phyloP scores from a whole-genome alignment of 2,113 vertebrate genomes.

The Menura novaehollandiae region DNA sequence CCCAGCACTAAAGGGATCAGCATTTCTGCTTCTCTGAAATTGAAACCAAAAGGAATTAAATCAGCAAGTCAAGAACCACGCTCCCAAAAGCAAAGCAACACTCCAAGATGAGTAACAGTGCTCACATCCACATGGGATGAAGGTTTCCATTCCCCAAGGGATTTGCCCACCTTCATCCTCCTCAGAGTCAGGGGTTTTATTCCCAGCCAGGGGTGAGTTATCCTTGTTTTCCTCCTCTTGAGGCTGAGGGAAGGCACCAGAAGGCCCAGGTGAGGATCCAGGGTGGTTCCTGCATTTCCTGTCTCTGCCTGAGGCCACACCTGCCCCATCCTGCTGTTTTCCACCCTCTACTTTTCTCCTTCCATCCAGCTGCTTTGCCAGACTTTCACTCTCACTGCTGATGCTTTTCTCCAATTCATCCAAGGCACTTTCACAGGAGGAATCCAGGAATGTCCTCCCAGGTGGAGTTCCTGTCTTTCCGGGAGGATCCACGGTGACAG shows the following conservation, averaged over 20 bases:
- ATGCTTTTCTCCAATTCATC: neutral
- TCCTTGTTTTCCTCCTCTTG: neutral
- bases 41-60: neutral
- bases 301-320: fast-evolving
- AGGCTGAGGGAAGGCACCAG: neutral
- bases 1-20: neutral
- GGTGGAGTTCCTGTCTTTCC: neutral
- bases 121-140: fast-evolving
- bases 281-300: neutral
- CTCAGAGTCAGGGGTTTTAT: neutral
- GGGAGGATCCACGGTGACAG: fast-evolving
- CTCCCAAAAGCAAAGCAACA: neutral
- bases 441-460: neutral
- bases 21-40: neutral
- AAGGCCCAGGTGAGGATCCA: neutral
- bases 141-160: neutral
- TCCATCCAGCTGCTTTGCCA: neutral
- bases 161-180: slow-evolving; percentile 51
- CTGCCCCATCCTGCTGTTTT: neutral
- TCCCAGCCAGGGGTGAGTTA: fast-evolving
- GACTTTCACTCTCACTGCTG: neutral
- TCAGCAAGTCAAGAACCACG: neutral
- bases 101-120: fast-evolving
- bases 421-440: neutral
- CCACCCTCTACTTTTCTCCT: neutral